phyloP scores from a whole-genome alignment of 1,140 invertebrate species.

The Drosophila prosaltans region DNA sequence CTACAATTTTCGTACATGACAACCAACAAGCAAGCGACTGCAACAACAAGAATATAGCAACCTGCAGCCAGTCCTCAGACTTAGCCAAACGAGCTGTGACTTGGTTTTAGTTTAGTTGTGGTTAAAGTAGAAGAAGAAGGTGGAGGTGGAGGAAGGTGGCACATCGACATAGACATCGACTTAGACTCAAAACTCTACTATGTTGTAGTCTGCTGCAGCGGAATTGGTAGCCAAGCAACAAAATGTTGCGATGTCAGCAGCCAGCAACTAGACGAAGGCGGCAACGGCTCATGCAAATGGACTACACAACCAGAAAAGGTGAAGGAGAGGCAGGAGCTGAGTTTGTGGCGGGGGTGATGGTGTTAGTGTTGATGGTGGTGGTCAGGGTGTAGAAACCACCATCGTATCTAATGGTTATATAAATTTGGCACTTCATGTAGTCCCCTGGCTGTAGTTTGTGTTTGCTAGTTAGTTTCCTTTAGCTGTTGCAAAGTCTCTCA shows the following conservation, averaged over 20 bases:
- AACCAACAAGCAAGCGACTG: constrained; percentile 63
- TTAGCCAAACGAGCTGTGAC: constrained; percentile 55
- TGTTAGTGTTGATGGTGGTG: not conserved
- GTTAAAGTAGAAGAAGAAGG: not conserved
- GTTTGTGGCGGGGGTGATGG: not conserved
- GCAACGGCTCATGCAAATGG: constrained; percentile 73
- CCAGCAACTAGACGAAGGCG: constrained; percentile 36
- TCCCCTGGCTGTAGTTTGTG: constrained; percentile 29
- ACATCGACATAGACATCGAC: constrained; percentile 35
- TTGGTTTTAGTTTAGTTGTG: constrained; percentile 39
- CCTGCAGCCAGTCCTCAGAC: constrained; percentile 64
- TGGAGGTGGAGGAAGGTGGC: not conserved
- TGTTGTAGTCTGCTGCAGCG: constrained; percentile 44
- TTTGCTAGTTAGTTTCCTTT: constrained; percentile 18
- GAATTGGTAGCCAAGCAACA: constrained; percentile 76
- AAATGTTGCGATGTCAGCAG: constrained; percentile 76
- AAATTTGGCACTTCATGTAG: constrained; percentile 73
- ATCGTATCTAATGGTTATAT: constrained; percentile 71
- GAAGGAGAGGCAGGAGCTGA: constrained; percentile 8
- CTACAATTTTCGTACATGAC: constrained; percentile 81
- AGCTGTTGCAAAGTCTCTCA: constrained; percentile 34
- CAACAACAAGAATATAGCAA: constrained; percentile 72
- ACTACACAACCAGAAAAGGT: constrained; percentile 56
- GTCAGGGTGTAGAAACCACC: constrained; percentile 41
- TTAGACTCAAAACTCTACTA: constrained; percentile 24